Evolutionary conservation across 2,113 vertebrate genomes (phyloP).

Genomic region (Antigone vipio): DNA sequence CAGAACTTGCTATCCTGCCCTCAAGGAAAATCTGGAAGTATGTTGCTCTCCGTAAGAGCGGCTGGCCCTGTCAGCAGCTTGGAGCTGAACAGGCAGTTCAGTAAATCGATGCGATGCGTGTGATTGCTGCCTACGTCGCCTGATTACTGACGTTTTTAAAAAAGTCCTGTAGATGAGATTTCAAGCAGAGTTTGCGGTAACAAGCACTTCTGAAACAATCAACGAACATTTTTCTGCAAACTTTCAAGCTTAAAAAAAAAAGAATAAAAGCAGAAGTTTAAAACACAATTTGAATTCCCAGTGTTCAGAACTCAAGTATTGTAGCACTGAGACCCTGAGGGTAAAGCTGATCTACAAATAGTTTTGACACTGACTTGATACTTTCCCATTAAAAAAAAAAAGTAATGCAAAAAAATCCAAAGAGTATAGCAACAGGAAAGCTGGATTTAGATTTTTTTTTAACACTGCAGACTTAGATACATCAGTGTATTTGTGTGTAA

Average conservation of each 20-base stretch:
- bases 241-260: neutral
- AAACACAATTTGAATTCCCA: neutral
- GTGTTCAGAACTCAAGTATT: neutral
- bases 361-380: neutral
- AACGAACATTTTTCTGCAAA: neutral
- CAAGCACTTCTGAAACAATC: neutral
- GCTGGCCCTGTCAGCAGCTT: neutral
- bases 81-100: neutral
- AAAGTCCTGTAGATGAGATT: neutral
- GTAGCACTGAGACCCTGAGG: neutral
- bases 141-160: neutral
- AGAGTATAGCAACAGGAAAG: neutral
- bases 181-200: neutral
- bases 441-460: neutral
- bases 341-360: neutral
- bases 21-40: neutral
- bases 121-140: neutral
- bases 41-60: neutral
- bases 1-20: conserved; percentile 22
- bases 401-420: neutral
- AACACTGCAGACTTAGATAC: neutral
- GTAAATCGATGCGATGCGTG: neutral
- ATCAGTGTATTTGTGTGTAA: neutral
- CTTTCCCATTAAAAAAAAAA: neutral
- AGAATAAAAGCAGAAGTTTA: neutral